A percentile compares a stretch with the other conserved stretches of the same genome.
Evolutionary conservation across 2,797 vertebrate species (phyloP).

Genomic region (Bovichtus diacanthus): DNA sequence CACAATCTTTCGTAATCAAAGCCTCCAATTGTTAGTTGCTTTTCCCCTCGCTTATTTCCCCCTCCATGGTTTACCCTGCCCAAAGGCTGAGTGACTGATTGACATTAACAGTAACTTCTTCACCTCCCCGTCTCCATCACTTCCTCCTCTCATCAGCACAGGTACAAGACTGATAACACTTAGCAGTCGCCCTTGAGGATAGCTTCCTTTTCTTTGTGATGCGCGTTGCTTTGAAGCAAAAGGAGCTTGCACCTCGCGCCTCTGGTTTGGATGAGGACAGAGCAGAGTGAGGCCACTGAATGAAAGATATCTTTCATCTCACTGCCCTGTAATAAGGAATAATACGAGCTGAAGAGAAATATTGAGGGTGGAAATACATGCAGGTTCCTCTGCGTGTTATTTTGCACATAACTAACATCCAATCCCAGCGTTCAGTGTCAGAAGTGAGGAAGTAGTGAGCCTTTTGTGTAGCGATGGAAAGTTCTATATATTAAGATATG

Average conservation of each 20-base stretch:
- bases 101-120: constrained; percentile 26
- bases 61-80: constrained; percentile 11
- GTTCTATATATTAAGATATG: neutral
- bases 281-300: constrained; percentile 23
- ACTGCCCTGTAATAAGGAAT: constrained; percentile 34
- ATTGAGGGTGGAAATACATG: neutral
- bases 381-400: too few relatives aligned
- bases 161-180: constrained; percentile 47
- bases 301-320: constrained; percentile 36
- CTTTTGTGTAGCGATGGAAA: neutral
- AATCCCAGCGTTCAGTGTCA: neutral
- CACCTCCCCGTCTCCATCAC: neutral
- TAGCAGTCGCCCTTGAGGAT: constrained; percentile 36
- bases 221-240: constrained; percentile 39
- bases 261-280: constrained; percentile 10
- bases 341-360: neutral
- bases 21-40: constrained; percentile 20
- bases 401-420: neutral
- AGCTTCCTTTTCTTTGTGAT: constrained; percentile 17
- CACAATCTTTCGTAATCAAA: constrained; percentile 26
- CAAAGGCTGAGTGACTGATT: constrained; percentile 41
- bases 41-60: neutral
- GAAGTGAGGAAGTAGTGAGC: neutral
- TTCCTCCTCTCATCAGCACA: constrained; percentile 12
- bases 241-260: constrained; percentile 10